Percentiles rank a stretch among this genome's conserved stretches.
phyloP scores from a whole-genome alignment of 2,797 vertebrate genomes.

The Hylomyscus alleni region DNA sequence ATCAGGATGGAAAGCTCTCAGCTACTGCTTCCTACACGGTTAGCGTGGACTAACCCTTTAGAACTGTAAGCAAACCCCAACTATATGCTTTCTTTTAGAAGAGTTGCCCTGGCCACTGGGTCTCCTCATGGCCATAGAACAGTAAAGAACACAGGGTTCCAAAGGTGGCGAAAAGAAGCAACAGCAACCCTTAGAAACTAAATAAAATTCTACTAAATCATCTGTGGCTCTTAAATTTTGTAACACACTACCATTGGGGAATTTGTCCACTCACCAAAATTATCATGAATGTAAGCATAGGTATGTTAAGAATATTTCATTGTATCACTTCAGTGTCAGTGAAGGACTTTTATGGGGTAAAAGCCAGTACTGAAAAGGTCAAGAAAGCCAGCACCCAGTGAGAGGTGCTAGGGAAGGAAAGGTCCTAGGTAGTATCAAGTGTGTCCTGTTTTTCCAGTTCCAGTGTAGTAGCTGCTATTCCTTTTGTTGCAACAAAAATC shows the following conservation, averaged over 20 bases:
- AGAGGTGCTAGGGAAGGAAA: background rate
- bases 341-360: background rate
- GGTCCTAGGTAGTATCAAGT: background rate
- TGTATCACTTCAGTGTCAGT: background rate
- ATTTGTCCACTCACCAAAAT: background rate
- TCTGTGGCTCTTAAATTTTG: background rate
- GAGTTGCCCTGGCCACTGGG: background rate
- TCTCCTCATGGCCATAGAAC: background rate
- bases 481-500: background rate
- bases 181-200: background rate
- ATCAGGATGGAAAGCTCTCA: background rate
- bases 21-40: background rate
- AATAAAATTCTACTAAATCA: background rate
- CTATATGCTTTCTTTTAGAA: background rate
- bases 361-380: background rate
- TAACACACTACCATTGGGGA: background rate
- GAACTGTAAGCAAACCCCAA: background rate
- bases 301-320: background rate
- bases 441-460: background rate
- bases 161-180: background rate
- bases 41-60: background rate
- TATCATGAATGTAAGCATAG: background rate
- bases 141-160: background rate
- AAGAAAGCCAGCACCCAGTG: background rate
- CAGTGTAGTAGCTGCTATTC: too few species aligned